A percentile compares a stretch with the other conserved stretches of the same genome.
Evolutionary conservation across 2,888 invertebrate species (phyloP).

Genomic region (Torymus aiolomorphi): DNA sequence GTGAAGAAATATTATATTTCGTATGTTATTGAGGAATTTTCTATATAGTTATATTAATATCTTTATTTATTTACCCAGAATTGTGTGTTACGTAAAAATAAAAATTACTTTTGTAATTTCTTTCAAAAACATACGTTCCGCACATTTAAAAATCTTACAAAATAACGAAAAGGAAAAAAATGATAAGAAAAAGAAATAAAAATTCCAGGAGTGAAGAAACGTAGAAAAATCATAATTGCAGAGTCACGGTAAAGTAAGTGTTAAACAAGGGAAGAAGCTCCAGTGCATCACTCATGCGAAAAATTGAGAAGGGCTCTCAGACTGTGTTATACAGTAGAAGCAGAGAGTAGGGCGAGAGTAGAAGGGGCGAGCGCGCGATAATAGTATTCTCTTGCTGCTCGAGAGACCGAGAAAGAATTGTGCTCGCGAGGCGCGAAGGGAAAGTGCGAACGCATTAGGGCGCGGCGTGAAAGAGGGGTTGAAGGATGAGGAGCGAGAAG

Average conservation of each 20-base stretch:
- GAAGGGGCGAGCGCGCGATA: neutral
- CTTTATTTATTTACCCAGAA: no score
- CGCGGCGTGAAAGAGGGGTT: neutral
- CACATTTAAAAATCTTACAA: no score
- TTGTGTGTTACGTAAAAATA: no score
- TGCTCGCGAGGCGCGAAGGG: neutral
- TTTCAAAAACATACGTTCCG: no score
- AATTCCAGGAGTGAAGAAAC: constrained; percentile 4
- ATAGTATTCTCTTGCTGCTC: neutral
- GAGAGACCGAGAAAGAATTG: constrained; percentile 22
- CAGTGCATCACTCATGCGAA: constrained; percentile 39
- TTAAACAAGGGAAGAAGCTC: constrained; percentile 32
- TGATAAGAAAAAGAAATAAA: no score
- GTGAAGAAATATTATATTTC: no score
- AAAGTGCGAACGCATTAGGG: neutral
- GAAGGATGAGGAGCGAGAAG: constrained; percentile 1
- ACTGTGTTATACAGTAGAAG: constrained; percentile 31
- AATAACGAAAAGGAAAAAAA: no score
- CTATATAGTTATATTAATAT: no score
- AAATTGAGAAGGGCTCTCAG: constrained; percentile 55
- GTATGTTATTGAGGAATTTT: no score
- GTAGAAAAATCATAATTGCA: constrained; percentile 33
- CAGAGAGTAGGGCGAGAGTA: constrained; percentile 42
- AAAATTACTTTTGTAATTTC: no score
- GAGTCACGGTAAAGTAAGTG: constrained; percentile 52